Percentiles rank a stretch among this genome's conserved stretches.
These are phyloP conservation scores for Heliconius hermathena DNA, from an alignment of 1,140 invertebrate genomes.

Conservation along the genomic window DNA sequence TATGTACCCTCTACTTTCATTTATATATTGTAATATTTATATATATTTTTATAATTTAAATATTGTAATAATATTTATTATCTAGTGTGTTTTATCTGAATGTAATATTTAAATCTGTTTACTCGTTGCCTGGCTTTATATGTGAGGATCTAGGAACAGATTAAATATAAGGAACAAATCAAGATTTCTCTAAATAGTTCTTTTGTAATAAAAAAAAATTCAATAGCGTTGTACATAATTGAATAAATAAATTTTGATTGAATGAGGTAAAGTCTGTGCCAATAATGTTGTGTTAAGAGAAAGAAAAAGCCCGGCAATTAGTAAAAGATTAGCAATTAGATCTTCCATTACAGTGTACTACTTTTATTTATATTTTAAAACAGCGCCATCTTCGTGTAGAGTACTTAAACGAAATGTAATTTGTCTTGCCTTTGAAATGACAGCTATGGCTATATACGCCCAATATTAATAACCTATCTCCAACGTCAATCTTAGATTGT, in stretches of 20 bases:
- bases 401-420: constrained; percentile 4
- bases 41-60: constrained; percentile 12
- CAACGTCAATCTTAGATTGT: no score
- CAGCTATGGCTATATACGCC: constrained; percentile 2
- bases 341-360: not conserved
- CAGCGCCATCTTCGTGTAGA: not conserved
- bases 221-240: not conserved
- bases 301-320: constrained; percentile 1
- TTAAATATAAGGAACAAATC: not conserved
- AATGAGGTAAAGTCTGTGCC: constrained; percentile 1
- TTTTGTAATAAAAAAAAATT: not conserved
- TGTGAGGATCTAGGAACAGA: not conserved
- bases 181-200: not conserved
- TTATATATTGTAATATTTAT: not conserved
- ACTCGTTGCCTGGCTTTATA: not conserved
- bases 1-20: not conserved
- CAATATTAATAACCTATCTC: no score
- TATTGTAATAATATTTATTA: not conserved
- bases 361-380: not conserved
- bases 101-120: not conserved
- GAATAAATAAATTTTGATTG: not conserved
- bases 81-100: not conserved
- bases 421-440: constrained; percentile 9
- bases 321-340: not conserved
- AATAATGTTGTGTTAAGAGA: constrained; percentile 10